A percentile compares a stretch with the other conserved stretches of the same genome.
These are phyloP conservation scores for Zoanthus sociatus DNA, from an alignment of 92 coral and sea anemone species.

Conservation along the genomic window DNA sequence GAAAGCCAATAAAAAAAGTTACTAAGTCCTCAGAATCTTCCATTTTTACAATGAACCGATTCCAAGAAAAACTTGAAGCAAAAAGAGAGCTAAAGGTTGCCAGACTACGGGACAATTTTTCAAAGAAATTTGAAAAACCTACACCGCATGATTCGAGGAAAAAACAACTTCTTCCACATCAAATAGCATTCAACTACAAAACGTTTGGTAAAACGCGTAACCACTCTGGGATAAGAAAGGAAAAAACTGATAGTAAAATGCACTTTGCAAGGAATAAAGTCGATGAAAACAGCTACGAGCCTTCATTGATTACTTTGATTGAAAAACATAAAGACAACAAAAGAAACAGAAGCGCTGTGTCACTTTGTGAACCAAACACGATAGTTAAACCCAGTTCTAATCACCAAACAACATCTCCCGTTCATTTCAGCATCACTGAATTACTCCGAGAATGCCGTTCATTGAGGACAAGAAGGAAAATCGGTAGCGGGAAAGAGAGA, in stretches of 20 bases:
- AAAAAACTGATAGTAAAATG: neutral
- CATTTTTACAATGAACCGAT: constrained; percentile 23
- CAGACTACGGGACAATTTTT: constrained; percentile 10
- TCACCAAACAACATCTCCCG: neutral
- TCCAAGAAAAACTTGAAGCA: constrained; percentile 21
- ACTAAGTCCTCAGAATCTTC: neutral
- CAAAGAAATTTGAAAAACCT: neutral
- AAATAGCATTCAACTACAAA: constrained; percentile 13
- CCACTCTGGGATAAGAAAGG: neutral
- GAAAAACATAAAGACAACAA: neutral
- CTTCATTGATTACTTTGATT: neutral
- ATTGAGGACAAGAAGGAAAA: constrained; percentile 14
- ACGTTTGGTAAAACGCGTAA: neutral
- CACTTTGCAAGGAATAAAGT: neutral
- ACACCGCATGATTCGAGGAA: neutral
- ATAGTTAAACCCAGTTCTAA: neutral
- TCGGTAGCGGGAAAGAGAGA: constrained; percentile 1
- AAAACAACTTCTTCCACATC: constrained; percentile 8
- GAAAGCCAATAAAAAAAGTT: neutral
- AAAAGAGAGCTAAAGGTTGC: constrained; percentile 12
- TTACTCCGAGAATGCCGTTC: constrained; percentile 27
- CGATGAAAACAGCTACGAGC: neutral
- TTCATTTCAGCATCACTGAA: neutral
- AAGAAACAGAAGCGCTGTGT: neutral
- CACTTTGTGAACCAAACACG: neutral